Evolutionary conservation across 2,888 invertebrate genomes (phyloP).

Genomic region (Eretmocerus hayati): DNA sequence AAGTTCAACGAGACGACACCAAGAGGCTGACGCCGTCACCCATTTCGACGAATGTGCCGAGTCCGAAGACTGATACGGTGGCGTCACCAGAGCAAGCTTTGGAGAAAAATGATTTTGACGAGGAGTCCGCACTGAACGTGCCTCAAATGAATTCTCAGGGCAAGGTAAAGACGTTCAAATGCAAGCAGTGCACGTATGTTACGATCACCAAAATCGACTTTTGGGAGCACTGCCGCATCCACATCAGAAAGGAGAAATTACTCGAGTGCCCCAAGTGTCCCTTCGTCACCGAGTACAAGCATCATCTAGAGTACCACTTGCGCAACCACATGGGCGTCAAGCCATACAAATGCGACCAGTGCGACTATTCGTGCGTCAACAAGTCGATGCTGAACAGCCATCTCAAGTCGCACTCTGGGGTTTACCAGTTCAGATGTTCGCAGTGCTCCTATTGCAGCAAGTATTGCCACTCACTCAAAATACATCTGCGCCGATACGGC

Average conservation of each 20-base stretch:
- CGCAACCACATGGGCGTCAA: slow-evolving; percentile 92
- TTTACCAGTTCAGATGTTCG: slow-evolving; percentile 88
- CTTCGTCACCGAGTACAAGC: slow-evolving; percentile 98
- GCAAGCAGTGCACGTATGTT: slow-evolving; percentile 84
- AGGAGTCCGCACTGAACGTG: slow-evolving; percentile 48
- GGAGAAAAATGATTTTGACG: slow-evolving; percentile 48
- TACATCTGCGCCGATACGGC: slow-evolving; percentile 85
- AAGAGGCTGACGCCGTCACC: too few relatives aligned
- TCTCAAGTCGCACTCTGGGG: slow-evolving; percentile 87
- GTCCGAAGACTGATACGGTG: slow-evolving; percentile 44
- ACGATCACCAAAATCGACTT: slow-evolving; percentile 84
- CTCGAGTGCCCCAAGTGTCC: slow-evolving; percentile 87
- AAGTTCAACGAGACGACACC: too few relatives aligned
- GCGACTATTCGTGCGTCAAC: slow-evolving; percentile 89
- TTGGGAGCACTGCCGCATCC: slow-evolving; percentile 86
- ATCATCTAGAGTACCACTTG: slow-evolving; percentile 95
- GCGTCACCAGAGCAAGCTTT: too few relatives aligned
- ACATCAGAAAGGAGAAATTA: slow-evolving; percentile 90
- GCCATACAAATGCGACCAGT: slow-evolving; percentile 88
- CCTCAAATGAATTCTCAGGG: slow-evolving; percentile 54
- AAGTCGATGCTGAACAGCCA: slow-evolving; percentile 99
- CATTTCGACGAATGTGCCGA: too few relatives aligned
- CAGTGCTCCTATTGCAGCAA: slow-evolving; percentile 96
- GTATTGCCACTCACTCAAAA: slow-evolving; percentile 94
- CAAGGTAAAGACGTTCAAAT: slow-evolving; percentile 82